phyloP scores from a whole-genome alignment of 2,797 vertebrate genomes.

The Holocentrus rufus region DNA sequence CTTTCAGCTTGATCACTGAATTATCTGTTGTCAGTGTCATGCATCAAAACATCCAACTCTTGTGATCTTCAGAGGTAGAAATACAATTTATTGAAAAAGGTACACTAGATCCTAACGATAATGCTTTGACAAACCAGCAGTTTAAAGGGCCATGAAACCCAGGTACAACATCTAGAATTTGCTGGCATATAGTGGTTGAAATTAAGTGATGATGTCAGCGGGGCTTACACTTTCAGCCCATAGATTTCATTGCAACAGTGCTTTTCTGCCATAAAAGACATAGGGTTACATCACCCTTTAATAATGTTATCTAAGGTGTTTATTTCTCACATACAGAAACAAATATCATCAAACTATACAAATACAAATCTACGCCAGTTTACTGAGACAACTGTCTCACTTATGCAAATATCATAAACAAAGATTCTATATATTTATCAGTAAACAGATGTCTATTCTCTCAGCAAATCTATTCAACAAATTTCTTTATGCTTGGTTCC shows the following conservation, averaged over 20 bases:
- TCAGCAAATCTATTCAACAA: constrained; percentile 8
- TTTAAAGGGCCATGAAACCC: neutral
- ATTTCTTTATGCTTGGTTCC: neutral
- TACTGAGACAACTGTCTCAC: constrained; percentile 2
- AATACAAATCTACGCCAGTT: neutral
- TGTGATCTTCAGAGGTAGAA: constrained; percentile 5
- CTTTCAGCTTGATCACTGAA: constrained; percentile 20
- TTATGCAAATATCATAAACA: constrained; percentile 22
- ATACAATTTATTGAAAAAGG: neutral
- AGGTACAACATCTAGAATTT: too few relatives aligned
- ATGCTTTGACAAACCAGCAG: constrained; percentile 42
- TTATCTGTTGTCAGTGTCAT: constrained; percentile 40
- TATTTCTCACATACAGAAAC: constrained; percentile 34
- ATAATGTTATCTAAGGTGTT: constrained; percentile 21
- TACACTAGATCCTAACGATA: constrained; percentile 22
- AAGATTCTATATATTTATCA: constrained; percentile 54
- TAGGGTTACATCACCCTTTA: constrained; percentile 8
- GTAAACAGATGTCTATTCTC: constrained; percentile 39
- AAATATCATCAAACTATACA: neutral
- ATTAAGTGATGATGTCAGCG: too few relatives aligned
- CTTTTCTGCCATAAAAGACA: too few relatives aligned
- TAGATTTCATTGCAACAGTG: too few relatives aligned
- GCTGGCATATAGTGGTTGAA: too few relatives aligned
- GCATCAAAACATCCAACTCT: constrained; percentile 30
- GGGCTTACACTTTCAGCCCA: too few relatives aligned